phyloP scores from a whole-genome alignment of 2,113 vertebrate genomes.

The Aramus guarauna region DNA sequence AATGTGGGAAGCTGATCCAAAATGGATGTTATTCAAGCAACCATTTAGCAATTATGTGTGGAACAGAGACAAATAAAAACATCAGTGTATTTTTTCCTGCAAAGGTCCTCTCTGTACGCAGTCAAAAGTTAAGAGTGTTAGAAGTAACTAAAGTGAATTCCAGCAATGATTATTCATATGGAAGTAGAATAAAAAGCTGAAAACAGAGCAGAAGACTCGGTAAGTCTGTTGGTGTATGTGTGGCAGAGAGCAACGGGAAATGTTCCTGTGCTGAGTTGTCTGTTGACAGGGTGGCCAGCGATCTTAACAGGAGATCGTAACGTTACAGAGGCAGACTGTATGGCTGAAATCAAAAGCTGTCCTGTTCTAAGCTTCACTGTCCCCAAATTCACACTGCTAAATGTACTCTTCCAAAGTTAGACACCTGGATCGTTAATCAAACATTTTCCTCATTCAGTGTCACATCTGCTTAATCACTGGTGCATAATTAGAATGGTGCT shows the following conservation, averaged over 20 bases:
- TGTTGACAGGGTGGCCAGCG: neutral
- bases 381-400: neutral
- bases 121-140: neutral
- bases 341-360: neutral
- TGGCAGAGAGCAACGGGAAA: neutral
- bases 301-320: neutral
- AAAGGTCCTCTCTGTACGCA: neutral
- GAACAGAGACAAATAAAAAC: neutral
- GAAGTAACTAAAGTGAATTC: neutral
- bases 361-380: neutral
- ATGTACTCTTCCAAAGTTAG: constrained; percentile 11
- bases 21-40: neutral
- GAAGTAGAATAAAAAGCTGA: neutral
- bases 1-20: neutral
- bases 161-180: neutral
- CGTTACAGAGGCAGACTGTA: neutral
- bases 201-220: neutral
- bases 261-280: neutral
- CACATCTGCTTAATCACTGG: constrained; percentile 31
- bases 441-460: neutral
- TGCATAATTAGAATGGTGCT: constrained; percentile 36
- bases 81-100: neutral
- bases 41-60: neutral
- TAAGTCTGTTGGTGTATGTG: neutral
- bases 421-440: constrained; percentile 36